Conservation (phyloP, 2,797 vertebrate species). For the Sebastes glaucus region DNA sequence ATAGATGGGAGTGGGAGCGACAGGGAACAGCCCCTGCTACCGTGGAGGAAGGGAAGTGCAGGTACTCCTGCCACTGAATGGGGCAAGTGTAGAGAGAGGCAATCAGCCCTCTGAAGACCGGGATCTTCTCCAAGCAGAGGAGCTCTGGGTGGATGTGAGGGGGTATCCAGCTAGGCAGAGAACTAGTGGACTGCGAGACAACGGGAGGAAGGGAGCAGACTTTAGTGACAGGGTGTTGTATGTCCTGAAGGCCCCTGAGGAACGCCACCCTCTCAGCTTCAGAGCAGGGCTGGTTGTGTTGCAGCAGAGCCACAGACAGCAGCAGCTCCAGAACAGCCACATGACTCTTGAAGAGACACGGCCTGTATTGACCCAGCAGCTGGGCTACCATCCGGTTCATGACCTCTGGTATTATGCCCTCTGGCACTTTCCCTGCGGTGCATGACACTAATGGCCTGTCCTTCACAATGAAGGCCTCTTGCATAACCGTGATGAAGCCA, state of each 20-base stretch:
- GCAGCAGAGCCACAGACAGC: constrained; percentile 77
- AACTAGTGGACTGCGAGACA: background rate
- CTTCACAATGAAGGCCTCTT: constrained; percentile 54
- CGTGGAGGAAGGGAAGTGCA: constrained; percentile 78
- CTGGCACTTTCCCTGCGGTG: constrained; percentile 24
- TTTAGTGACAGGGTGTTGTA: background rate
- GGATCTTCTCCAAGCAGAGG: constrained; percentile 77
- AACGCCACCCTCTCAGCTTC: constrained; percentile 80
- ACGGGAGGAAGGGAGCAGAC: background rate
- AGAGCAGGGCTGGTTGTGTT: constrained; percentile 64
- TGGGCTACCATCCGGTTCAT: constrained; percentile 69
- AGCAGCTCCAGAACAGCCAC: constrained; percentile 78
- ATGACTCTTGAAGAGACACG: constrained; percentile 76
- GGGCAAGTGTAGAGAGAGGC: constrained; percentile 77
- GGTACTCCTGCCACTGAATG: constrained; percentile 85
- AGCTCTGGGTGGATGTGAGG: constrained; percentile 72
- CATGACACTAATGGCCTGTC: constrained; percentile 12
- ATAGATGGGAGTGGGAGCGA: constrained; percentile 79
- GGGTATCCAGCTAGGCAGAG: constrained; percentile 82
- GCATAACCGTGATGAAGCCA: constrained; percentile 69
- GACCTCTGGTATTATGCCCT: constrained; percentile 66
- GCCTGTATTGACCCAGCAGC: constrained; percentile 77
- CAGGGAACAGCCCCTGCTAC: constrained; percentile 79
- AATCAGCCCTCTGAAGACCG: constrained; percentile 82
- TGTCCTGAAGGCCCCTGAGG: constrained; percentile 78